Evolutionary conservation across 2,797 vertebrate genomes (phyloP).

Genomic region (Argyrosomus regius): DNA sequence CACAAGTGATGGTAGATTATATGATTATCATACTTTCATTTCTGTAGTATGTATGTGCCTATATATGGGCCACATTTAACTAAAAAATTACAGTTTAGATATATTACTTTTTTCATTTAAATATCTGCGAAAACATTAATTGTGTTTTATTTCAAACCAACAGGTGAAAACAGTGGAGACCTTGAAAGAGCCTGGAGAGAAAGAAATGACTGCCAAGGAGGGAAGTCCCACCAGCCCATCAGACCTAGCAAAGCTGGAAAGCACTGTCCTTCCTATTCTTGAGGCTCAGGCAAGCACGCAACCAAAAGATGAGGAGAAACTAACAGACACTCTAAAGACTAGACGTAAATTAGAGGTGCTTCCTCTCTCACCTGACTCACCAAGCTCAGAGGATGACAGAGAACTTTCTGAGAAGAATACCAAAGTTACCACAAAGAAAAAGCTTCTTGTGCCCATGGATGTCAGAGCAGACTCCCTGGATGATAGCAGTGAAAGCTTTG

Average conservation of each 20-base stretch:
- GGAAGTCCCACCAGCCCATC: constrained; percentile 91
- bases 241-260: constrained; percentile 94
- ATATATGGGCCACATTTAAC: not conserved
- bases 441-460: constrained; percentile 86
- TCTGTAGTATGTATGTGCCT: not conserved
- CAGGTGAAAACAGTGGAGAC: constrained; percentile 85
- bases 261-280: constrained; percentile 89
- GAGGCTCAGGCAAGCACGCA: constrained; percentile 89
- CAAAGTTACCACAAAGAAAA: constrained; percentile 84
- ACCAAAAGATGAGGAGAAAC: constrained; percentile 83
- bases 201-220: constrained; percentile 85
- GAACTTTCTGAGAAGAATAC: constrained; percentile 82
- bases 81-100: not conserved
- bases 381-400: constrained; percentile 89
- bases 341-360: constrained; percentile 87
- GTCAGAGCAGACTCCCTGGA: constrained; percentile 90
- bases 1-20: constrained; percentile 45
- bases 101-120: not conserved
- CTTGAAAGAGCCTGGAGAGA: constrained; percentile 84
- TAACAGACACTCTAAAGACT: constrained; percentile 84
- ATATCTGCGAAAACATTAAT: not conserved
- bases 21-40: not conserved
- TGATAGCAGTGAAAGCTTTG: constrained; percentile 95
- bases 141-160: constrained; percentile 45
- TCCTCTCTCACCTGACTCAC: constrained; percentile 86